A percentile compares a stretch with the other conserved stretches of the same genome.
Evolutionary conservation across 1,140 invertebrate species (phyloP).

Genomic region (Eriocheir sinensis): DNA sequence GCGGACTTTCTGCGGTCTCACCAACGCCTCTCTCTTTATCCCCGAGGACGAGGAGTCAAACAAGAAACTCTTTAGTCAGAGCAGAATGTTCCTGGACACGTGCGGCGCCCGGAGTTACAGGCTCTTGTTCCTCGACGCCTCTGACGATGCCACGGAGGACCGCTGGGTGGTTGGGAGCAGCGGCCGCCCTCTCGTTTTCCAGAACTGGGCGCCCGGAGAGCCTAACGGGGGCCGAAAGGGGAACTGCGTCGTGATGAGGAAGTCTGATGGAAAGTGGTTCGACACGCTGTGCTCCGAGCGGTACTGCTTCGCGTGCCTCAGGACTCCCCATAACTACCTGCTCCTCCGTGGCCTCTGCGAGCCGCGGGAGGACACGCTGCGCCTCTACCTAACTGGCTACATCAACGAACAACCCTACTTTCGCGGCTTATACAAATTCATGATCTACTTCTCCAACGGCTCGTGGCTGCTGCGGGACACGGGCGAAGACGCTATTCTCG

Average conservation of each 20-base stretch:
- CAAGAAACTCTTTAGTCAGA: not conserved
- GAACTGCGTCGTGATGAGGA: constrained; percentile 49
- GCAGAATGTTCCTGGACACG: not conserved
- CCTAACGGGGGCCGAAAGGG: constrained; percentile 57
- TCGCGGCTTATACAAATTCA: constrained; percentile 37
- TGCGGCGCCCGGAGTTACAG: constrained; percentile 56
- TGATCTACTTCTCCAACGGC: constrained; percentile 29
- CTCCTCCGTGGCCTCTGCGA: constrained; percentile 57
- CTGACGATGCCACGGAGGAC: constrained; percentile 33
- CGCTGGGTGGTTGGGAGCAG: not conserved
- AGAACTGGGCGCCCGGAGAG: constrained; percentile 47
- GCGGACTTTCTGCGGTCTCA: constrained; percentile 24
- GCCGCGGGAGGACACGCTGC: not conserved
- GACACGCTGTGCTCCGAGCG: constrained; percentile 30
- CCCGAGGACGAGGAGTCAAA: constrained; percentile 38
- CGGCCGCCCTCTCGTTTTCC: not conserved
- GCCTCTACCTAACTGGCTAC: constrained; percentile 50
- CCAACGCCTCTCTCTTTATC: constrained; percentile 44
- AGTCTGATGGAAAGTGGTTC: constrained; percentile 1
- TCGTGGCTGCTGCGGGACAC: constrained; percentile 48
- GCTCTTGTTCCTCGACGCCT: constrained; percentile 54
- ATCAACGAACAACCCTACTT: constrained; percentile 51
- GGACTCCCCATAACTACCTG: constrained; percentile 31
- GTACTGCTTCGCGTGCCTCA: constrained; percentile 52
- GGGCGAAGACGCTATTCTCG: not conserved